Evolutionary conservation across 2,888 invertebrate species (phyloP), one percentile per base, ranked within the genome.

Genomic region (Chrysopilus asiliformis): DNA sequence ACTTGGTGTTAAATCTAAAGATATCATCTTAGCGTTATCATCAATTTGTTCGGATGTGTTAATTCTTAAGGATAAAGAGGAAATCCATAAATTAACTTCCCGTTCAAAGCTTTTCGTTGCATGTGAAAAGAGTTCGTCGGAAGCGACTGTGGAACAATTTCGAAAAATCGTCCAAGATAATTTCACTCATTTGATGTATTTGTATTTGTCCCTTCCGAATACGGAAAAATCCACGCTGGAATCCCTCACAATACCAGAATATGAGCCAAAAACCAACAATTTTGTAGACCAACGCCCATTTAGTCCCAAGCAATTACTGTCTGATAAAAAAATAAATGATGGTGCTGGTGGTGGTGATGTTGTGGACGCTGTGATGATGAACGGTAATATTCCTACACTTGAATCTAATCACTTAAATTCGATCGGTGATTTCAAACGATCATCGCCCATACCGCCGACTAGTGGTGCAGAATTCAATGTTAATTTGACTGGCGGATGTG

Each of bases 201-300:
- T 81, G 37, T 68, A 69, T 49, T 58, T 80, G 34, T 60, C 67
- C 44, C 64, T 81, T 42, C 81, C 81, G 9, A 70, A 72, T 43
- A 67, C 68, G 13, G 71, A 70, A 52, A 64, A 69, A 56, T 70
- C 72, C 68, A 66, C 58, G 49, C 56, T 56, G 19, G 58, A 60
- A 34, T 46, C 57, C 20, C 40, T 58, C 33, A 53, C 57, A 19
- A 58, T 76, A 48, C 74, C 75, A n/a, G 54, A 66, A 20, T 47
- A 46, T 14, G 58, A 57, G 33, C 32, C 43, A 7, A 22, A 29
- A 3, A 12, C 20, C 22, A 14, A 14, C 15, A 22, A 22, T 22
- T 22, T 8, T 10, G 22, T 22, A 22, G 22, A 22, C 7, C 22
- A 10, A 8, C 7, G 7, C 7, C 10, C 7, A 9, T 32, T 7